These are phyloP conservation scores for Nothocercus nigrocapillus DNA, from an alignment of 2,113 vertebrate genomes.

Conservation along the genomic window DNA sequence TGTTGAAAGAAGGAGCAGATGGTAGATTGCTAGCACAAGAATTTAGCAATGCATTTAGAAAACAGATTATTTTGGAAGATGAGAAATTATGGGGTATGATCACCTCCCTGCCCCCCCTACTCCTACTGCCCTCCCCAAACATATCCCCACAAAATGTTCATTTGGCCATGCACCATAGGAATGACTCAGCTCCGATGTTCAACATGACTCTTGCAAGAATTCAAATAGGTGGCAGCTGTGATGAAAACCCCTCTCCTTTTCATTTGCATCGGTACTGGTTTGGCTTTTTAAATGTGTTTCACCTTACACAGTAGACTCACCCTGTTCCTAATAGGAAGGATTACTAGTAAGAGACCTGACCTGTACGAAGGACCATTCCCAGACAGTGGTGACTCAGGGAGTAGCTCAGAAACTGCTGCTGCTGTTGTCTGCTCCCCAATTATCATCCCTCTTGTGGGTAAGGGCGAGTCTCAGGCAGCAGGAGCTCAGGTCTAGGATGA, in stretches of 20 bases:
- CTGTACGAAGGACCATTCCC: background rate
- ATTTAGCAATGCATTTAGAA: conserved; percentile 61
- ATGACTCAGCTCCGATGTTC: conserved; percentile 29
- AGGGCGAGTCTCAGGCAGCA: background rate
- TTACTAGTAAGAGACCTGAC: background rate
- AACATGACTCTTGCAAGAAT: background rate
- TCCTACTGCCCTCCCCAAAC: conserved; percentile 34
- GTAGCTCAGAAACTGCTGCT: background rate
- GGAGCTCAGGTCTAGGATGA: background rate
- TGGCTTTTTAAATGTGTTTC: background rate
- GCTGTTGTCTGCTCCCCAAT: background rate
- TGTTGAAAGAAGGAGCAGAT: conserved; percentile 68
- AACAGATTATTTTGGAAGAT: conserved; percentile 63
- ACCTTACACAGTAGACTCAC: background rate
- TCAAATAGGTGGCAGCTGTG: conserved; percentile 17
- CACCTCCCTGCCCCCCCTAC: conserved; percentile 7
- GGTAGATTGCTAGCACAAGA: conserved; percentile 62
- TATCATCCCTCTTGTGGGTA: background rate
- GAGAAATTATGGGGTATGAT: conserved; percentile 62
- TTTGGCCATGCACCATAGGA: background rate
- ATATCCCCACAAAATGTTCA: conserved; percentile 15
- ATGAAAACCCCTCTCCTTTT: background rate
- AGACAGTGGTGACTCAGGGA: background rate
- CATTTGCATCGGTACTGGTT: background rate
- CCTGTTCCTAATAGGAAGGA: background rate